These are phyloP conservation scores for Megastigmus dorsalis DNA, from an alignment of 2,888 invertebrate genomes.

Conservation along the genomic window DNA sequence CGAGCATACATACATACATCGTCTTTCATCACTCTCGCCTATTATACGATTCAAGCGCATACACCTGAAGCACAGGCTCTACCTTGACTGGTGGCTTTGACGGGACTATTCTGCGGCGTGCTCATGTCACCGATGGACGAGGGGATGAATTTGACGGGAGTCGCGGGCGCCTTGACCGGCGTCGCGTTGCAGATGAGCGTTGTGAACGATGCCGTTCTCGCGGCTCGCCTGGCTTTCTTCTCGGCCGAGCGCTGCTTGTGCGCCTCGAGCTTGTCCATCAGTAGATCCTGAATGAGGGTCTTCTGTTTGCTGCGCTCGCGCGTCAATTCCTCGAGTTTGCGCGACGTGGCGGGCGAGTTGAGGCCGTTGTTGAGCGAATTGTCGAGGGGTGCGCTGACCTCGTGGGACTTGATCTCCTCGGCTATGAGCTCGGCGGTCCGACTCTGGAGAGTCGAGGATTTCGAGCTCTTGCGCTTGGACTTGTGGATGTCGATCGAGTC, in stretches of 20 bases:
- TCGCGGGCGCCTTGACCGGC: constrained; percentile 37
- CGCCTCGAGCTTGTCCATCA: constrained; percentile 85
- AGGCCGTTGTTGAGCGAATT: constrained; percentile 49
- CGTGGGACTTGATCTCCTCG: constrained; percentile 69
- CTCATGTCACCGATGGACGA: neutral
- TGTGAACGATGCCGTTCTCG: constrained; percentile 76
- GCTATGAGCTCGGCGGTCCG: constrained; percentile 76
- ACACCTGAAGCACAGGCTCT: no score
- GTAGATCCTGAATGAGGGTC: constrained; percentile 87
- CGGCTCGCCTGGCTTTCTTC: constrained; percentile 78
- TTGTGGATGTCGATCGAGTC: constrained; percentile 82
- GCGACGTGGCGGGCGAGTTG: constrained; percentile 77
- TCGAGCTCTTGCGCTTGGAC: constrained; percentile 75
- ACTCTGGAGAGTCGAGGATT: neutral
- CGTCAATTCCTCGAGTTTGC: constrained; percentile 85
- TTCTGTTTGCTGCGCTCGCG: constrained; percentile 89
- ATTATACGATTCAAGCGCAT: no score
- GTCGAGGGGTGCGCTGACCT: neutral
- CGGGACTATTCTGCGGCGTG: constrained; percentile 3
- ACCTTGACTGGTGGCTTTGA: neutral
- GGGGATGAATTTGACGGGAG: constrained; percentile 20
- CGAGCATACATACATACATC: no score
- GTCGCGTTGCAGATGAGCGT: constrained; percentile 57
- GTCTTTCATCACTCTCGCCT: no score
- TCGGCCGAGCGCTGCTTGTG: constrained; percentile 81